Evolutionary conservation across 2,797 vertebrate species (phyloP).

Genomic region (Scolopax bukidnonensis): DNA sequence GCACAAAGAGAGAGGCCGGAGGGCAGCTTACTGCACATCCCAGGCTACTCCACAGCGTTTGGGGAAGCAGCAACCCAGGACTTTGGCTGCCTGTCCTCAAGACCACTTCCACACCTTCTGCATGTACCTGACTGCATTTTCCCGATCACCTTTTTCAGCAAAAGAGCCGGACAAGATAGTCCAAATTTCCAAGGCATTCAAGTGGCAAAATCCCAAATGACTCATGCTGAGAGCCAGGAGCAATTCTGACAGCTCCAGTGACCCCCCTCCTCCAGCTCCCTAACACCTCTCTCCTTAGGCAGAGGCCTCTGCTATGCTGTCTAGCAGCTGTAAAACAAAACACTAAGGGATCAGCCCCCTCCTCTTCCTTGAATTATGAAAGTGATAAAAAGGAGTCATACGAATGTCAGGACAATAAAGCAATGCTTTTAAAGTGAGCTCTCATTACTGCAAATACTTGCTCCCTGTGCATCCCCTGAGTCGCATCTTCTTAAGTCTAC

Average conservation of each 20-base stretch:
- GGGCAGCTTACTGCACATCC: accelerated
- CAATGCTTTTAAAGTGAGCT: background rate
- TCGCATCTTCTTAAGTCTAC: background rate
- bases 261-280: background rate
- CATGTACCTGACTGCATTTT: background rate
- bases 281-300: background rate
- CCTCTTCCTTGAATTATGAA: background rate
- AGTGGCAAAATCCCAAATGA: background rate
- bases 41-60: background rate
- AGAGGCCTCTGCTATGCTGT: background rate
- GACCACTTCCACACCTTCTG: background rate
- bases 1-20: background rate
- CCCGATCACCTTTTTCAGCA: background rate
- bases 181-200: background rate
- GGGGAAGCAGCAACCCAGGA: background rate
- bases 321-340: background rate
- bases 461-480: background rate
- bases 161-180: background rate
- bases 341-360: background rate
- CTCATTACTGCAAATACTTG: constrained; percentile 16
- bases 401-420: background rate
- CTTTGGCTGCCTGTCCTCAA: background rate
- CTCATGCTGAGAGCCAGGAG: background rate
- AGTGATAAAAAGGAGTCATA: background rate
- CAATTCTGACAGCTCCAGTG: background rate